Evolutionary conservation across 1,140 invertebrate species (phyloP), one percentile per base, ranked within the genome.

Genomic region (Piezodorus guildinii): DNA sequence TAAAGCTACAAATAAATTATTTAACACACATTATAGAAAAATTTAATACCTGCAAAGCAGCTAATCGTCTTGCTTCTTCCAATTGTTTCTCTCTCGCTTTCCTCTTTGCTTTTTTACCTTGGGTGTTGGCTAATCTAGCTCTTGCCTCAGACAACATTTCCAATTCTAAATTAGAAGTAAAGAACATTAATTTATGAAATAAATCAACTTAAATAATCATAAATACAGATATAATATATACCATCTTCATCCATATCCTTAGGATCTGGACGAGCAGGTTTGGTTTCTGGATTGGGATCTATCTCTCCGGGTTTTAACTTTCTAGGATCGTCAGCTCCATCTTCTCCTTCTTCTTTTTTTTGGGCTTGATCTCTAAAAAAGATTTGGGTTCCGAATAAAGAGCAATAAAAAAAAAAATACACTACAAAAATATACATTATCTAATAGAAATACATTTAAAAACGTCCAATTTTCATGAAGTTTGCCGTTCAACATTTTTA

Each of bases 171-270:
- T 75, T 71, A 52, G 62, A 73, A 79, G 75, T 58, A 58, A 58
- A 27, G 15, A 23, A 27, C n/a, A 21, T 58, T 8, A 27, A 58
- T 27, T n/a, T 58, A n/a, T 5, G 16, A 58, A 58, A 25, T 14
- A 14, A 6, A 21, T n/a, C 25, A 58, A 23, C n/a, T 8, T 1
- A 58, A 58, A 58, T 23, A 21, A 1, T 30, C 27, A 30, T 30
- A 30, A 8, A 30, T 30, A n/a, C n/a, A 25, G 27, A 21, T n/a
- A 23, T 58, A n/a, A 58, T 10, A 23, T 46, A n/a, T 74, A 92
- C 89, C 94, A 84, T 98, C 96, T 84, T 99, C 96, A 78, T 99
- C 96, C 96, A 99, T 99, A 73, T 99, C 96, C 71, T 98, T 95
- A n/a, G 96, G 96, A 80, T 99, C 96, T 16, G 97, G 96, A 62